phyloP scores from a whole-genome alignment of 1,140 invertebrate genomes.

The Dinoponera quadriceps region DNA sequence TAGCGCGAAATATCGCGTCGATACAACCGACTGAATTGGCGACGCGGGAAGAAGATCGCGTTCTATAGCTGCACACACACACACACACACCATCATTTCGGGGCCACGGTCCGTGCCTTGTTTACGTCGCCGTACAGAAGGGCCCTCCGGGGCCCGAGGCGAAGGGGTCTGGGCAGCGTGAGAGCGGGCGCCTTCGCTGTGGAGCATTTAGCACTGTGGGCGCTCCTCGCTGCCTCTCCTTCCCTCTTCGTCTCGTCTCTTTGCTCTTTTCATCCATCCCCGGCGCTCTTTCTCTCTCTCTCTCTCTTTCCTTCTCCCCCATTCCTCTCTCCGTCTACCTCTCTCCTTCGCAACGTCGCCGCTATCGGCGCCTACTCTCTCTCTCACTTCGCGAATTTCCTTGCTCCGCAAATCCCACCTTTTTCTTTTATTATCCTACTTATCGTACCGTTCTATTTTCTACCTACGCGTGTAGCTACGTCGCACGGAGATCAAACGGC shows the following conservation, averaged over 20 bases:
- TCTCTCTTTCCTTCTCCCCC: slow-evolving; percentile 9
- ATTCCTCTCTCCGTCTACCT: slow-evolving; percentile 56
- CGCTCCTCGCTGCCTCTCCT: slow-evolving; percentile 68
- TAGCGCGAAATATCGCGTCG: slow-evolving; percentile 15
- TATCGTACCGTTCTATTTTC: background rate
- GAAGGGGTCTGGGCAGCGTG: slow-evolving; percentile 76
- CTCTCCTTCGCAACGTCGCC: slow-evolving; percentile 28
- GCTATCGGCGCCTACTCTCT: slow-evolving; percentile 27
- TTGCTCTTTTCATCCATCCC: slow-evolving; percentile 24
- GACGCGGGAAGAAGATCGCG: slow-evolving; percentile 42
- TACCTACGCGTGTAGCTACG: slow-evolving; percentile 2
- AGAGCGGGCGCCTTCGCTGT: slow-evolving; percentile 79
- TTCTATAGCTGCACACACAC: slow-evolving; percentile 57
- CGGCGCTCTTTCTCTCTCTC: background rate
- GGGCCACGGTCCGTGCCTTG: slow-evolving; percentile 75
- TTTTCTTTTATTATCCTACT: slow-evolving; percentile 14
- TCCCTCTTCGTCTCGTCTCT: background rate
- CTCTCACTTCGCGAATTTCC: slow-evolving; percentile 21
- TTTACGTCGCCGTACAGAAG: slow-evolving; percentile 81
- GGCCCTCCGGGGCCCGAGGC: slow-evolving; percentile 69
- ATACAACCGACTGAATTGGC: slow-evolving; percentile 15
- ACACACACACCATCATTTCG: slow-evolving; percentile 51
- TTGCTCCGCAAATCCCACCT: slow-evolving; percentile 45
- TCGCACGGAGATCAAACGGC: background rate
- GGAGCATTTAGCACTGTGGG: slow-evolving; percentile 82